Evolutionary conservation across 1,140 invertebrate species (phyloP), one percentile per base, ranked within the genome.

Genomic region (Hylyphantes graminicola): DNA sequence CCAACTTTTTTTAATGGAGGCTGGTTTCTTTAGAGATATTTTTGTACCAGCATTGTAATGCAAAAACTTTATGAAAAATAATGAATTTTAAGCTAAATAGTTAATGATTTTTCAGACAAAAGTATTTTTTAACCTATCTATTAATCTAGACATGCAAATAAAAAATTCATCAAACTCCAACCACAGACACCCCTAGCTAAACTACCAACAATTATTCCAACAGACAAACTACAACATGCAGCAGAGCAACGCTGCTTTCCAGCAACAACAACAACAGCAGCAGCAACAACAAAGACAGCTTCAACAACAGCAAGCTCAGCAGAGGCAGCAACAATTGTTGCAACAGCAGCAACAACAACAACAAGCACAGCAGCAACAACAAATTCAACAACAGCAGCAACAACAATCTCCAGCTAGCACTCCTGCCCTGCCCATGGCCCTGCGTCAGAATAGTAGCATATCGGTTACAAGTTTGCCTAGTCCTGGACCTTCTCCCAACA

Each of bases 251-350:
- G 35, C 13, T 65, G 53, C 53, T 12, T 17, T 65, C 19, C 59
- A 77, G 15, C 87, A 88, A 55, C 85, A 88, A 73, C 87, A 87
- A 19, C 88, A 89, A 77, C 88, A 90, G 70, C 88, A 88, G 55
- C 89, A 89, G 8, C 87, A 89, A 51, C 67, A 82, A 73, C 87
- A 87, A 19, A 88, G 89, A 79, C 88, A 90, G 70, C 88, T 88
- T 53, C 89, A 89, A 9, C 87, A 89, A 35, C 67, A 83, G 7
- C 82, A 82, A 70, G 5, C 74, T n/a, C n/a, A 85, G 76, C 86
- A 85, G 3, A 87, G 87, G 59, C 86, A 86, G 53, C 85, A 88
- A 5, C 63, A 67, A 4, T 64, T 67, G 11, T 35, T 19, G 2
- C 75, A 77, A 53, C 59, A 50, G 50, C 59, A 64, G 0, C 61